Evolutionary conservation across 2,888 invertebrate species (phyloP).

Genomic region (Brassicogethes aeneus): DNA sequence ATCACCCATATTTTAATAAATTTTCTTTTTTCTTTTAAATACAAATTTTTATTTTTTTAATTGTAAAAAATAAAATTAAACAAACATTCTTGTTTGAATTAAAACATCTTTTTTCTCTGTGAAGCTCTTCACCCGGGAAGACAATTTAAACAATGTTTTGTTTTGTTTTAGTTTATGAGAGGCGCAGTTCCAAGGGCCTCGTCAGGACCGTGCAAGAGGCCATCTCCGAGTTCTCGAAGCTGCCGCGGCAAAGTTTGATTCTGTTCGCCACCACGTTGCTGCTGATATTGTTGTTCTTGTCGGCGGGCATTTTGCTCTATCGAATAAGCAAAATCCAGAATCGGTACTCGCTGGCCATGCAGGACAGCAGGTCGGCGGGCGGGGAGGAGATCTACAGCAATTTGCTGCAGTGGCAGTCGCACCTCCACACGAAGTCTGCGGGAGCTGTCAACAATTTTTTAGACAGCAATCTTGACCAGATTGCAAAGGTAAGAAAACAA

Average conservation of each 20-base stretch:
- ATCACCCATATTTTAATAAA: too few species aligned
- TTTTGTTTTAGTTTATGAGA: not conserved
- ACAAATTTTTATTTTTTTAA: too few species aligned
- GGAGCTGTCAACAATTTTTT: slow-evolving; percentile 65
- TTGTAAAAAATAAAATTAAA: too few species aligned
- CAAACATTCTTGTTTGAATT: too few species aligned
- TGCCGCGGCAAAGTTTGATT: slow-evolving; percentile 45
- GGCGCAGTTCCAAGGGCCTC: slow-evolving; percentile 10
- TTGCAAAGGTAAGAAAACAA: slow-evolving; percentile 65
- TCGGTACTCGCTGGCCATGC: slow-evolving; percentile 21
- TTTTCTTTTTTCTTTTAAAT: too few species aligned
- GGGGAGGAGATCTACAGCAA: slow-evolving; percentile 57
- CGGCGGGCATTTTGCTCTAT: slow-evolving; percentile 49
- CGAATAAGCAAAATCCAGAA: slow-evolving; percentile 45
- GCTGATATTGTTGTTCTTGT: slow-evolving; percentile 47
- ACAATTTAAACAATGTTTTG: too few species aligned
- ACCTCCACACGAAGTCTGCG: slow-evolving; percentile 62
- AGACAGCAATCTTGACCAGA: slow-evolving; percentile 68
- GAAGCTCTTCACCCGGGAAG: too few species aligned
- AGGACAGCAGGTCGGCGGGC: slow-evolving; percentile 21
- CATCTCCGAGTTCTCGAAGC: slow-evolving; percentile 27
- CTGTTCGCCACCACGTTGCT: slow-evolving; percentile 47
- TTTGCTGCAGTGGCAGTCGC: slow-evolving; percentile 59
- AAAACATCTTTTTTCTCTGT: too few species aligned
- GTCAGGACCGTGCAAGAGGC: slow-evolving; percentile 21